Conservation (phyloP, 2,797 vertebrate species). For the Halcyon smyrnensis region DNA sequence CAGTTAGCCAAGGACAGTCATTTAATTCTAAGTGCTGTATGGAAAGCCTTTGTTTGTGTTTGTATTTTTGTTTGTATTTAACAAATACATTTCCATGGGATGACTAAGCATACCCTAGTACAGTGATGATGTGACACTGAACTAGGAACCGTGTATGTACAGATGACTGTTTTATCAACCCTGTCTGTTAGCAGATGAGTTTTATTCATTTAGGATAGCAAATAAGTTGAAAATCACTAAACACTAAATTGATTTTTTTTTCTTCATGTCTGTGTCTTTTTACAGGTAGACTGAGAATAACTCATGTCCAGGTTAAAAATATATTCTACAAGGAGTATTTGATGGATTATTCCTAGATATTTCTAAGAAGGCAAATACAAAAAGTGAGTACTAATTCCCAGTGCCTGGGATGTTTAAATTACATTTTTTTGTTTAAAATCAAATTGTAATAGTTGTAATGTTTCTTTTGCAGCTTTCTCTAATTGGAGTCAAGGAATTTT, state of each 20-base stretch:
- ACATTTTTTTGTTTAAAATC: conserved; percentile 54
- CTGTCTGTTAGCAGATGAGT: neutral
- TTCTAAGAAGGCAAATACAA: conserved; percentile 71
- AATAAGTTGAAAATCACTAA: neutral
- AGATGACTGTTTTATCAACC: neutral
- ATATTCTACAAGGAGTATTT: conserved; percentile 69
- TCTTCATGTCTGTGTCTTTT: conserved; percentile 48
- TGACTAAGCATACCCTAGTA: neutral
- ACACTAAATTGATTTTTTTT: neutral
- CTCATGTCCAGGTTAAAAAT: conserved; percentile 65
- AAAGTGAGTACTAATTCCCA: conserved; percentile 68
- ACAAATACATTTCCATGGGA: neutral
- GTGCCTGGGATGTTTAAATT: neutral
- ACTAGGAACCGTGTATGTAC: neutral
- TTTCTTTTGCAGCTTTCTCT: neutral
- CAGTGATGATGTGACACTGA: neutral
- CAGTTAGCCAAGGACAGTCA: neutral
- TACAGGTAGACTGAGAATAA: conserved; percentile 82
- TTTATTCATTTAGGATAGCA: neutral
- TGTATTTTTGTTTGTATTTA: neutral
- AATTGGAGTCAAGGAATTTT: neutral
- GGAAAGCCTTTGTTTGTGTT: neutral
- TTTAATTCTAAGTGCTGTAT: neutral
- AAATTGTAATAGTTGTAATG: neutral
- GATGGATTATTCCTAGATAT: conserved; percentile 82